Evolutionary conservation across 2,888 invertebrate species (phyloP).

Genomic region (Acronicta aceris): DNA sequence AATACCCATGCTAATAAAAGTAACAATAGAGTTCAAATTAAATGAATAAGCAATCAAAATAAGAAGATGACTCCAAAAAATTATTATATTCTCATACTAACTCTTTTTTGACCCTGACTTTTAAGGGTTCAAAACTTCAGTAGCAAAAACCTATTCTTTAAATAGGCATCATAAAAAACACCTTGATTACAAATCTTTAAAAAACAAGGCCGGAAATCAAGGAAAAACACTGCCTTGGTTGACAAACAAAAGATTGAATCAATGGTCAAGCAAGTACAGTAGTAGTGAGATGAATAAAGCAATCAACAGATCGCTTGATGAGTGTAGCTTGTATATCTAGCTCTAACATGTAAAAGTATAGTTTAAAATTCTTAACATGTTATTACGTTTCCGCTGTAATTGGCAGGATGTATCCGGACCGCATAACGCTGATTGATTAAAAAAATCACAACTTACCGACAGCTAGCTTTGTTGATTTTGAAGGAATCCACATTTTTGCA

Average conservation of each 20-base stretch:
- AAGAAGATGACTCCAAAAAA: too few species aligned
- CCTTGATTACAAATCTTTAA: conserved; percentile 14
- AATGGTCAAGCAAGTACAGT: conserved; percentile 13
- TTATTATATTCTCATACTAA: too few species aligned
- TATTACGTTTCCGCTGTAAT: conserved; percentile 83
- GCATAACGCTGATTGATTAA: conserved; percentile 73
- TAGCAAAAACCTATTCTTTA: neutral
- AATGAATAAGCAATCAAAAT: too few species aligned
- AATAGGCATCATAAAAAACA: conserved; percentile 15
- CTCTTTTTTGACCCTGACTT: too few species aligned
- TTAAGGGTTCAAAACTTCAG: too few species aligned
- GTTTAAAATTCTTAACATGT: conserved; percentile 82
- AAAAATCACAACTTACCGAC: conserved; percentile 90
- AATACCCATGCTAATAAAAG: too few species aligned
- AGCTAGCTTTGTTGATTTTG: conserved; percentile 92
- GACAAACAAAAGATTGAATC: conserved; percentile 44
- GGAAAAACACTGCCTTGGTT: conserved; percentile 28
- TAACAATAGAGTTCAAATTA: too few species aligned
- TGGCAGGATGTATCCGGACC: conserved; percentile 75
- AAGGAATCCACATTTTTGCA: conserved; percentile 92
- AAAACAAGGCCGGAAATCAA: conserved; percentile 43
- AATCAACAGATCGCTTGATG: conserved; percentile 8
- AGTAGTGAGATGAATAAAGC: conserved; percentile 1
- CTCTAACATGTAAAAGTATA: conserved; percentile 57
- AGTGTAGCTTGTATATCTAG: conserved; percentile 17